A percentile compares a stretch with the other conserved stretches of the same genome.
Conservation (phyloP, 2,797 vertebrate species). For the Tamandua tetradactyla region DNA sequence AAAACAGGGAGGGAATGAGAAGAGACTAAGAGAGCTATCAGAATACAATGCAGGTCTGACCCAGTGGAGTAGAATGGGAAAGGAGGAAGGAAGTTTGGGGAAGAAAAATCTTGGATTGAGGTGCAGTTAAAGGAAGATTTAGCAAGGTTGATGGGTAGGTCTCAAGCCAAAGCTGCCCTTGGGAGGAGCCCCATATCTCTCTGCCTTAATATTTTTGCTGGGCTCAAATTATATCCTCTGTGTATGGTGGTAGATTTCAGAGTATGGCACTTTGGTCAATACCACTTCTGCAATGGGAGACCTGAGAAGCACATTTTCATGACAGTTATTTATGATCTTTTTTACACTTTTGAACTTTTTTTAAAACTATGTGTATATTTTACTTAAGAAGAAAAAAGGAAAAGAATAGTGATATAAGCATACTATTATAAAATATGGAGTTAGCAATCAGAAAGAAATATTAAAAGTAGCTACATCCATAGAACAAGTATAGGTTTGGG, state of each 20-base stretch:
- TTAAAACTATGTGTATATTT: background rate
- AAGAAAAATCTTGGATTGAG: background rate
- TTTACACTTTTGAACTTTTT: background rate
- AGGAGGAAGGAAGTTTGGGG: background rate
- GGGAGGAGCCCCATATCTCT: background rate
- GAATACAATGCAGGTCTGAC: background rate
- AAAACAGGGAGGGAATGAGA: background rate
- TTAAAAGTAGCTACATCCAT: background rate
- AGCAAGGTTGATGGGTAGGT: background rate
- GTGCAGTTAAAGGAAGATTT: background rate
- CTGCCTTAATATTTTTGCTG: background rate
- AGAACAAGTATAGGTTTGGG: background rate
- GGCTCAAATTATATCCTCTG: background rate
- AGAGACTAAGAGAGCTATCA: background rate
- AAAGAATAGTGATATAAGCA: background rate
- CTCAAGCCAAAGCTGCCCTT: background rate
- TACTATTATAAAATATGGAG: background rate
- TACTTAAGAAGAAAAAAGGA: background rate
- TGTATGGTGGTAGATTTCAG: background rate
- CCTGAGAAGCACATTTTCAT: background rate
- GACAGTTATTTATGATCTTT: background rate
- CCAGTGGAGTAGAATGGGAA: background rate
- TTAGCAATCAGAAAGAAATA: background rate
- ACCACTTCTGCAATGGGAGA: background rate
- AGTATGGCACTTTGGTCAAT: background rate